Percentiles rank a stretch among this genome's conserved stretches.
These are phyloP conservation scores for Anastrepha obliqua DNA, from an alignment of 1,140 invertebrate species.

Conservation along the genomic window DNA sequence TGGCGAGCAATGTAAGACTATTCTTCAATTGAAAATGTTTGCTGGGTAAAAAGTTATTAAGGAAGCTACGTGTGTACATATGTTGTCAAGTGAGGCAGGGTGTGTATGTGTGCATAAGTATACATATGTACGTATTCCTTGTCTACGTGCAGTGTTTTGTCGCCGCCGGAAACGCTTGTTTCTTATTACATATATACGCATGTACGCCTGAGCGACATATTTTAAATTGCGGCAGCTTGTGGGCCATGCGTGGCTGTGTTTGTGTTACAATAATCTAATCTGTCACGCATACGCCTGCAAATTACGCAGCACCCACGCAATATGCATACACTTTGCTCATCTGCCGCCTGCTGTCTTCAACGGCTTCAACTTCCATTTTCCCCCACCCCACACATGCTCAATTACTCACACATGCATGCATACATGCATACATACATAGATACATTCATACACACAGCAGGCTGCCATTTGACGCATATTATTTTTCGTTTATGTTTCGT, in stretches of 20 bases:
- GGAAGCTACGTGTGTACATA: background rate
- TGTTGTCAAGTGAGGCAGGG: background rate
- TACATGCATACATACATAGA: background rate
- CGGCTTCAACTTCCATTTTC: background rate
- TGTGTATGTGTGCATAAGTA: background rate
- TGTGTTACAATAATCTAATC: conserved; percentile 45
- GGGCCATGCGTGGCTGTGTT: conserved; percentile 3
- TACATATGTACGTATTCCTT: background rate
- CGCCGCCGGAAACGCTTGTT: conserved; percentile 10
- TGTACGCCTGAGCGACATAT: background rate
- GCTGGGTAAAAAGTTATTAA: too few species aligned
- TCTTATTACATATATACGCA: background rate
- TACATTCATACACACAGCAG: background rate
- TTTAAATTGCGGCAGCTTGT: background rate
- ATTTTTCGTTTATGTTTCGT: conserved; percentile 46
- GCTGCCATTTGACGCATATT: conserved; percentile 30
- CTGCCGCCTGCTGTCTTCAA: background rate
- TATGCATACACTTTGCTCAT: too few species aligned
- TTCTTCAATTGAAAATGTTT: too few species aligned
- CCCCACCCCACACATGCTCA: background rate
- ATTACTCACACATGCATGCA: background rate
- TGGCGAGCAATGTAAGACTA: too few species aligned
- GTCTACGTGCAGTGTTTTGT: background rate
- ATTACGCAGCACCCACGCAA: background rate
- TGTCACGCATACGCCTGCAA: conserved; percentile 38